These are phyloP conservation scores for Penaeus chinensis DNA, from an alignment of 1,140 invertebrate genomes.

Conservation along the genomic window DNA sequence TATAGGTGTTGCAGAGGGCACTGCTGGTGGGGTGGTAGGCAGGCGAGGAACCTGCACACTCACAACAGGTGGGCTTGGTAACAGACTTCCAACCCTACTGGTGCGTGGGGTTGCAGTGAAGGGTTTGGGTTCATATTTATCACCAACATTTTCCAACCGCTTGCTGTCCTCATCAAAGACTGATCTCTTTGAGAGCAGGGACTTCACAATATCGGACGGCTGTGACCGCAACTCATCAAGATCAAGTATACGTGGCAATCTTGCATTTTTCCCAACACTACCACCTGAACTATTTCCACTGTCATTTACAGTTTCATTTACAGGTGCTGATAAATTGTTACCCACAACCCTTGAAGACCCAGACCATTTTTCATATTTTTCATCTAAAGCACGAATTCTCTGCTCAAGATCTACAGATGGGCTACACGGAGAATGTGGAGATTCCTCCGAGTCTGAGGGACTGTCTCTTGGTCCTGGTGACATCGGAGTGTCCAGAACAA, in stretches of 20 bases:
- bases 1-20: slow-evolving; percentile 57
- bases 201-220: slow-evolving; percentile 93
- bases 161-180: slow-evolving; percentile 97
- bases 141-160: slow-evolving; percentile 86
- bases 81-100: slow-evolving; percentile 32
- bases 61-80: slow-evolving; percentile 47
- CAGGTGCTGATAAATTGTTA: slow-evolving; percentile 48
- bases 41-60: slow-evolving; percentile 34
- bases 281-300: slow-evolving; percentile 53
- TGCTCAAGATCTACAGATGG: slow-evolving; percentile 77
- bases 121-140: slow-evolving; percentile 84
- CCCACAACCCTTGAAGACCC: slow-evolving; percentile 64
- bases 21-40: slow-evolving; percentile 41
- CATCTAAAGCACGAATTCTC: slow-evolving; percentile 87
- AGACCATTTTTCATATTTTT: slow-evolving; percentile 92
- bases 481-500: slow-evolving; percentile 54
- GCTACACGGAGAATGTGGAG: slow-evolving; percentile 65
- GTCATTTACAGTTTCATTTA: slow-evolving; percentile 46
- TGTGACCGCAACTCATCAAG: slow-evolving; percentile 77
- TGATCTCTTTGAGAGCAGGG: slow-evolving; percentile 88
- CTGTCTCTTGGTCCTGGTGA: slow-evolving; percentile 62
- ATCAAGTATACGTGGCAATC: slow-evolving; percentile 74
- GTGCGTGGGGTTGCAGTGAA: slow-evolving; percentile 53
- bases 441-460: slow-evolving; percentile 64
- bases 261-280: slow-evolving; percentile 52